Evolutionary conservation across 2,888 invertebrate species (phyloP).

Genomic region (Tetragonisca angustula): DNA sequence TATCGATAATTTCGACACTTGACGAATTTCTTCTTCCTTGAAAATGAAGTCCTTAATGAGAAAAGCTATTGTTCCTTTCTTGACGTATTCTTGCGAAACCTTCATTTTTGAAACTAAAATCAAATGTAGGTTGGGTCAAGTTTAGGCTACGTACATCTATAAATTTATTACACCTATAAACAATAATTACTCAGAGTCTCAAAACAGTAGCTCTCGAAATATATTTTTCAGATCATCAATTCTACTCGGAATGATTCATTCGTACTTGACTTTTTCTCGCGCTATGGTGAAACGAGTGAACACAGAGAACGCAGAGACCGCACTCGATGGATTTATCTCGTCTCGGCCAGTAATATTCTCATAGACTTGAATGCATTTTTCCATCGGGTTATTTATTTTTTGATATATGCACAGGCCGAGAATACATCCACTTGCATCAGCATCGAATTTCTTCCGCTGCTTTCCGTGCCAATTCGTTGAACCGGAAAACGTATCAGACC

Average conservation of each 20-base stretch:
- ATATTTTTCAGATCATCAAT: not conserved
- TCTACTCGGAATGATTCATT: not conserved
- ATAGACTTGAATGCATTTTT: conserved; percentile 42
- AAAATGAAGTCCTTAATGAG: too few relatives aligned
- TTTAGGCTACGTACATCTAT: too few relatives aligned
- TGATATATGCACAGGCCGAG: conserved; percentile 49
- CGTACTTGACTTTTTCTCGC: too few relatives aligned
- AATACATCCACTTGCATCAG: conserved; percentile 53
- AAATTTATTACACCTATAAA: too few relatives aligned
- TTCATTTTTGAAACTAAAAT: too few relatives aligned
- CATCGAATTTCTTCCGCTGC: conserved; percentile 50
- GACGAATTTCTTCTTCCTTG: too few relatives aligned
- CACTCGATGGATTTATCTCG: too few relatives aligned
- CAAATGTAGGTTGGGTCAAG: too few relatives aligned
- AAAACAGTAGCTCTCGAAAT: not conserved
- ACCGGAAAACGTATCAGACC: conserved; percentile 58
- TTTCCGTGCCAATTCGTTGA: conserved; percentile 59
- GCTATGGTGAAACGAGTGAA: not conserved
- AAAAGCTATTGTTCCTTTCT: too few relatives aligned
- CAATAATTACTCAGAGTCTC: too few relatives aligned
- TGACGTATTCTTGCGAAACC: too few relatives aligned
- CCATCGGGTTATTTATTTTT: conserved; percentile 57
- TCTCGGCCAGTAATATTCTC: conserved; percentile 35
- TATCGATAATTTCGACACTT: too few relatives aligned
- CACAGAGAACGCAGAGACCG: not conserved